Conservation (phyloP, 2,113 vertebrate species). For the Neomonachus schauinslandi region DNA sequence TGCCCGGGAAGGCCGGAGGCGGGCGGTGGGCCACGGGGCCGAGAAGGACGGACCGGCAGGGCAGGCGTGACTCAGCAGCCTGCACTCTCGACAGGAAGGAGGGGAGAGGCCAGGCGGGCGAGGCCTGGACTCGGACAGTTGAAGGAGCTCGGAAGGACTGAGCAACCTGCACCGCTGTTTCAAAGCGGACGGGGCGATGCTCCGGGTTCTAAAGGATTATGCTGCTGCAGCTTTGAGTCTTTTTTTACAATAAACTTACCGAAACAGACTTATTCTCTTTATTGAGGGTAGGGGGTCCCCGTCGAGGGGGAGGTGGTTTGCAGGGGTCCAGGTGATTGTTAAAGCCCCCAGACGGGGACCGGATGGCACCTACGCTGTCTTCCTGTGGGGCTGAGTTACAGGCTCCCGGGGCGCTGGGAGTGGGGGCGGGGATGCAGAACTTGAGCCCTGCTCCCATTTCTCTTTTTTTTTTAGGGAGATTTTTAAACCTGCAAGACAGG, state of each 20-base stretch:
- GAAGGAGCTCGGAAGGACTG: constrained; percentile 53
- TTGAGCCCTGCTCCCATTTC: not conserved
- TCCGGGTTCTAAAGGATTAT: constrained; percentile 77
- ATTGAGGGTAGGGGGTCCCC: constrained; percentile 19
- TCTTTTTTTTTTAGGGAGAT: constrained; percentile 18
- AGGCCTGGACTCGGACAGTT: constrained; percentile 51
- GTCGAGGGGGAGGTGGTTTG: not conserved
- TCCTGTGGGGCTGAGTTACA: not conserved
- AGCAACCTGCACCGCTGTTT: constrained; percentile 69
- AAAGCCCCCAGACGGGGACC: not conserved
- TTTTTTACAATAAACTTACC: constrained; percentile 86
- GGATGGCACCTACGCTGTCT: not conserved
- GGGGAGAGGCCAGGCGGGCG: constrained; percentile 64
- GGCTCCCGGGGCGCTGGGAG: not conserved
- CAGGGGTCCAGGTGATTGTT: not conserved
- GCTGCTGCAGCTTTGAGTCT: constrained; percentile 75
- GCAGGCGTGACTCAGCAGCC: constrained; percentile 73
- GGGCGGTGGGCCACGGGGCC: constrained; percentile 32
- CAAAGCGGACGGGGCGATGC: constrained; percentile 78
- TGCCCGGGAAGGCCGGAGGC: constrained; percentile 62
- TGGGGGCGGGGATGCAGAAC: not conserved
- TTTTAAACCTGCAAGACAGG: constrained; percentile 49
- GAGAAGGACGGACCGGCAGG: constrained; percentile 60
- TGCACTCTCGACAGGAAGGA: constrained; percentile 17
- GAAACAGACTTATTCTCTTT: constrained; percentile 71